Conservation (phyloP, 2,888 invertebrate genomes). For the Tolmerus cingulatus region DNA sequence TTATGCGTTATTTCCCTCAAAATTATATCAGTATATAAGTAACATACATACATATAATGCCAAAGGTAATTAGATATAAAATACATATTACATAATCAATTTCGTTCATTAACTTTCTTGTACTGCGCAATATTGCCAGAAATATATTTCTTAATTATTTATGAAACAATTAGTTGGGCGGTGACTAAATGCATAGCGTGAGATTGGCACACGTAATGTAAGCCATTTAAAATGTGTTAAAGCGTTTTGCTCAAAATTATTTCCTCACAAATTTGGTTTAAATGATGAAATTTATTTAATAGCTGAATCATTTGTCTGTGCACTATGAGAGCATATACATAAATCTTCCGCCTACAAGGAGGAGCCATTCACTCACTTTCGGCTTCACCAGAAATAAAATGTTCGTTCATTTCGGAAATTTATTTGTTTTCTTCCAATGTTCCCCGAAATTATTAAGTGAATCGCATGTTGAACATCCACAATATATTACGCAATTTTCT, state of each 20-base stretch:
- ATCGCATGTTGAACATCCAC: neutral
- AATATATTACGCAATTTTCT: neutral
- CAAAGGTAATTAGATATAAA: too few relatives aligned
- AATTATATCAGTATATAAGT: too few relatives aligned
- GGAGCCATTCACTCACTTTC: neutral
- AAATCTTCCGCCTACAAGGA: neutral
- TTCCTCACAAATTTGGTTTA: neutral
- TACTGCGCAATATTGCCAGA: too few relatives aligned
- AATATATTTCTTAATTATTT: too few relatives aligned
- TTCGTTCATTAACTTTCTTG: too few relatives aligned
- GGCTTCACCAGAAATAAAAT: neutral
- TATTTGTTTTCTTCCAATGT: neutral
- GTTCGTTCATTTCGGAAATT: neutral
- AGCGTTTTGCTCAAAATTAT: neutral
- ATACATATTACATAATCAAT: too few relatives aligned
- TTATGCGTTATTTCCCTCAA: too few relatives aligned
- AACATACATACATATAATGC: too few relatives aligned
- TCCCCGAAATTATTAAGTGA: neutral
- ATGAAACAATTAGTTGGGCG: too few relatives aligned
- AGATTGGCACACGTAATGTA: too few relatives aligned
- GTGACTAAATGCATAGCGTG: too few relatives aligned
- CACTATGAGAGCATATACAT: neutral
- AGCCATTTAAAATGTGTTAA: neutral
- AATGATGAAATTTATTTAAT: neutral
- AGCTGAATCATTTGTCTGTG: neutral